These are phyloP conservation scores for Pseudochaenichthys georgianus DNA, from an alignment of 2,797 vertebrate species.

Conservation along the genomic window DNA sequence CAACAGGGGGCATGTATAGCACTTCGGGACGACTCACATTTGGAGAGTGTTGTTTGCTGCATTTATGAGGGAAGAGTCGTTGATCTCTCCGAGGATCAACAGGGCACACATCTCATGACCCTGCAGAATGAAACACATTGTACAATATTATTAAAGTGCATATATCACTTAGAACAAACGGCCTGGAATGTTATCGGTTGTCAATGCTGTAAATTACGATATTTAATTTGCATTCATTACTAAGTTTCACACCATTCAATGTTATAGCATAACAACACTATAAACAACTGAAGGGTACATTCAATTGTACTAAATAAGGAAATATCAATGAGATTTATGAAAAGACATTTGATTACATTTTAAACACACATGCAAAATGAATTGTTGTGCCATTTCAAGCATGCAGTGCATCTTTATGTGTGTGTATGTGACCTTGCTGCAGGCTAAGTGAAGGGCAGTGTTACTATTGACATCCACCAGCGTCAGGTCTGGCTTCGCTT, in stretches of 20 bases:
- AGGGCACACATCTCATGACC: slow-evolving; percentile 99
- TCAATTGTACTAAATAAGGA: background rate
- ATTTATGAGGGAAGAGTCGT: slow-evolving; percentile 95
- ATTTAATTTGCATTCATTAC: background rate
- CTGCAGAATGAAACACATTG: slow-evolving; percentile 75
- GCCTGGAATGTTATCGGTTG: background rate
- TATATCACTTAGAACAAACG: background rate
- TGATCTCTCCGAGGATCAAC: slow-evolving; percentile 95
- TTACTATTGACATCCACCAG: slow-evolving; percentile 95
- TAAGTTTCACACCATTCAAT: background rate
- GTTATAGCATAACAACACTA: background rate
- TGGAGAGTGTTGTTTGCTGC: slow-evolving; percentile 94
- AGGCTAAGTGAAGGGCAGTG: slow-evolving; percentile 98
- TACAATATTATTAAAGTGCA: background rate
- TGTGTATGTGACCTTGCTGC: slow-evolving; percentile 90
- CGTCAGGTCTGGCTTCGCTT: slow-evolving; percentile 92
- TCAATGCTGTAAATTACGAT: background rate
- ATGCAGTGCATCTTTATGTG: slow-evolving; percentile 22
- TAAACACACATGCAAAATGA: slow-evolving; percentile 27
- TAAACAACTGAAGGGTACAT: background rate
- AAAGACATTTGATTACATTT: slow-evolving; percentile 10
- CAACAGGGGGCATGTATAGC: background rate
- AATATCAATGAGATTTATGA: background rate
- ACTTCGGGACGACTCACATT: slow-evolving; percentile 88
- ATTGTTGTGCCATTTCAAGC: slow-evolving; percentile 32